Evolutionary conservation across 53 echinoderm and acorn worm genomes (phyloP), one percentile per base, ranked within the genome.

Genomic region (Actinopyga echinites): DNA sequence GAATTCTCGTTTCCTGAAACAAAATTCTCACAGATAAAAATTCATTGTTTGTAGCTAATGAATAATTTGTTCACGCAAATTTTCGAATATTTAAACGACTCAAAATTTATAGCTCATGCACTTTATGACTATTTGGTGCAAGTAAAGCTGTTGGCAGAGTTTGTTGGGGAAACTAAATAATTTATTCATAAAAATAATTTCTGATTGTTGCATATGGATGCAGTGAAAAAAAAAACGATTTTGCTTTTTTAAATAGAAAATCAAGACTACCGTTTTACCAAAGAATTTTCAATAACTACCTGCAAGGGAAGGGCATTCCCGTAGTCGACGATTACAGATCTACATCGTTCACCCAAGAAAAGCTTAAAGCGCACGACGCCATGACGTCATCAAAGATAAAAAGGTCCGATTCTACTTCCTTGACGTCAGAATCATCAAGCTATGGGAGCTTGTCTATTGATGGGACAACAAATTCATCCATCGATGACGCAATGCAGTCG

Each of bases 181-280:
- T n/a, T n/a, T n/a, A n/a, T n/a, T n/a, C n/a, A n/a, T n/a, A n/a
- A n/a, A n/a, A n/a, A n/a, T n/a, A n/a, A n/a, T n/a, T n/a, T n/a
- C n/a, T n/a, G n/a, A n/a, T n/a, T n/a, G n/a, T n/a, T n/a, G n/a
- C n/a, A n/a, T n/a, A n/a, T n/a, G n/a, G n/a, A n/a, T n/a, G n/a
- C n/a, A n/a, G n/a, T n/a, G n/a, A n/a, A n/a, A n/a, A n/a, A n/a
- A n/a, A n/a, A n/a, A n/a, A n/a, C n/a, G n/a, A n/a, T n/a, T n/a
- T n/a, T n/a, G n/a, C n/a, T n/a, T n/a, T n/a, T n/a, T n/a, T 17
- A 49, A 45, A 79, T 82, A 96, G 97, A 35, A 96, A 96, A 84
- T 88, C 89, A 38, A 84, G 93, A 57, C 79, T 96, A 3, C 92
- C 92, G 1, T 89, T 85, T 58, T 96, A 96, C 43, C 88, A 93